Base-by-base conservation (phyloP, 2,113 vertebrate genomes). In the Piaya cayana region DNA sequence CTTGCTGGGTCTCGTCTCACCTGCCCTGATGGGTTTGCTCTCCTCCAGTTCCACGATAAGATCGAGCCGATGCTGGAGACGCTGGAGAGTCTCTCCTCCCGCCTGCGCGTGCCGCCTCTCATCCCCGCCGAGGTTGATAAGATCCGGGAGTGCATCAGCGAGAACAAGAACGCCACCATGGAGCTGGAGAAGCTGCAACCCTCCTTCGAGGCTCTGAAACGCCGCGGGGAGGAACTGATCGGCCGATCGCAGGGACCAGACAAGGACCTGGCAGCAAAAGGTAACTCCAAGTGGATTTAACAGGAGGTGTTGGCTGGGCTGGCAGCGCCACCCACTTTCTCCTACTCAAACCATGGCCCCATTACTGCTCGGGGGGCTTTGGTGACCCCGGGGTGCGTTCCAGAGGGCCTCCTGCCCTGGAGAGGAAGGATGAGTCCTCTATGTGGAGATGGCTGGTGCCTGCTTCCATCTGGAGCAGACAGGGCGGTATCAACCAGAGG, bases 181-280 rank as follows among this genome's bases (percentile, higher is more conserved):
- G 99, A 99, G 97, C 98, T 99, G 95, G 99, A 99, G 97, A 99
- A 99, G 82, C 98, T 99, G 95, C 98, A 99, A 95, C 99, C 99
- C 0, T 99, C 99, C 88, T 99, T 99, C 42, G 99, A 99, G 30
- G 99, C 99, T 6, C 98, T 99, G 47, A 99, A 98, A 49, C 96
- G 97, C 94, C 98, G 99, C 0, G 99, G 99, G 37, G 99, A 99
- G 18, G 99, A 99, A 93, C 98, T 99, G 42, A 99, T 99, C 37
- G 92, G 97, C 20, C 97, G 99, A 4, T 99, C 99, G 1, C 98
- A 98, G 89, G 98, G 98, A 16, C 96, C 99, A 1, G 98, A 99
- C 58, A 98, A 98, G 80, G 99, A 99, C 90, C 98, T 99, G 45
- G 99, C 99, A 14, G 99, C 99, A 37, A 99, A 99, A 98, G 99